These are phyloP conservation scores for Decapterus maruadsi DNA, from an alignment of 2,797 vertebrate genomes.

Conservation along the genomic window DNA sequence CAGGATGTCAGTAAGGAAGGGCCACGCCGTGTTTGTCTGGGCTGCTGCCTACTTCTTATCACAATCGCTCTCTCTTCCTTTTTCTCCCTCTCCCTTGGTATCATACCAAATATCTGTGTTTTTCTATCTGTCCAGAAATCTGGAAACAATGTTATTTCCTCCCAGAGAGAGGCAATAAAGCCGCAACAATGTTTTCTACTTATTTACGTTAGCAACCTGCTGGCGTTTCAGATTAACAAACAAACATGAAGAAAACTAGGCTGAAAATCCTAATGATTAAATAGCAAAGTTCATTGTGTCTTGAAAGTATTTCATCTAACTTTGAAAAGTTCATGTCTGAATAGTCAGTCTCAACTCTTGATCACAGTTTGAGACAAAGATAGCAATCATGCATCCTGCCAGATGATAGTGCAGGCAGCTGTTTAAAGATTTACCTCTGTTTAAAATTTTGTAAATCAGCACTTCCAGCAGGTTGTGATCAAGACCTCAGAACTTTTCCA, in stretches of 20 bases:
- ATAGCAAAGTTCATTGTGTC: background rate
- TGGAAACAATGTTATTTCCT: conserved; percentile 46
- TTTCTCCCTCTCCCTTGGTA: conserved; percentile 42
- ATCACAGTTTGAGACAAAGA: background rate
- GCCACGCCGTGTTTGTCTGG: conserved; percentile 81
- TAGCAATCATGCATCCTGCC: background rate
- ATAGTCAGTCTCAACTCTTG: background rate
- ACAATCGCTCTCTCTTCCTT: conserved; percentile 62
- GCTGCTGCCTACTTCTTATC: conserved; percentile 75
- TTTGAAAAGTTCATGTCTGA: too few relatives aligned
- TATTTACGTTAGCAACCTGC: background rate
- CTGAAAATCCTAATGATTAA: background rate
- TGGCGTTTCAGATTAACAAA: background rate
- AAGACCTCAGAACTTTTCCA: background rate
- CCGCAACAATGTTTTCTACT: conserved; percentile 12
- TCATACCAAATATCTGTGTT: conserved; percentile 42
- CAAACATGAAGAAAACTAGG: background rate
- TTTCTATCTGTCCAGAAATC: conserved; percentile 53
- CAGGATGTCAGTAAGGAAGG: conserved; percentile 84
- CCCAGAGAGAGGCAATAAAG: conserved; percentile 12
- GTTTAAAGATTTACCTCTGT: background rate
- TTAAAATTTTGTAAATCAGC: conserved; percentile 3
- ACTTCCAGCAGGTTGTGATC: conserved; percentile 18
- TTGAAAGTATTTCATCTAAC: background rate
- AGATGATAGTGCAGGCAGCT: background rate